These are phyloP conservation scores for Syrista parreyssii DNA, from an alignment of 2,888 invertebrate genomes.

Conservation along the genomic window DNA sequence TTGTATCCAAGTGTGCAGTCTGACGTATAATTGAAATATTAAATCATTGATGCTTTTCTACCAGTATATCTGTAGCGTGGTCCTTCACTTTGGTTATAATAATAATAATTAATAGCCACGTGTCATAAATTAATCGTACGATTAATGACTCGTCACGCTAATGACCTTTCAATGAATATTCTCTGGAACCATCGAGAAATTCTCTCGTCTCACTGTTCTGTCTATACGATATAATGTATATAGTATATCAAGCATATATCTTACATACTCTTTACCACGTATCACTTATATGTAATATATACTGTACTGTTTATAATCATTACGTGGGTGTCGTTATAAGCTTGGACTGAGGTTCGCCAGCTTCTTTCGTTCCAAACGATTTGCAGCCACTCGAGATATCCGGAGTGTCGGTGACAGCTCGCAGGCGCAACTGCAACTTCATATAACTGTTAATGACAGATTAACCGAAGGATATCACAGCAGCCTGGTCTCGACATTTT, in stretches of 20 bases:
- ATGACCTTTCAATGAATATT: background rate
- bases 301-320: background rate
- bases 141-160: background rate
- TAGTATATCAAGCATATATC: too few relatives aligned
- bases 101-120: background rate
- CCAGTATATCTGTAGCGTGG: background rate
- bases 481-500: background rate
- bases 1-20: background rate
- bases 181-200: background rate
- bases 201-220: background rate
- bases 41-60: background rate
- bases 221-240: background rate
- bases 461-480: background rate
- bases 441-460: background rate
- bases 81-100: background rate
- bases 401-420: slow-evolving; percentile 30
- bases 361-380: slow-evolving; percentile 25
- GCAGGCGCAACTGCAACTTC: slow-evolving; percentile 14
- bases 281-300: background rate
- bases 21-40: background rate
- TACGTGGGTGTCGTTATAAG: background rate
- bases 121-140: background rate
- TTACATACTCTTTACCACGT: too few relatives aligned
- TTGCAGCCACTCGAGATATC: slow-evolving; percentile 22
- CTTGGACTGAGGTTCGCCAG: slow-evolving; percentile 2